phyloP scores from a whole-genome alignment of 1,140 invertebrate genomes.

The Cotesia glomerata region DNA sequence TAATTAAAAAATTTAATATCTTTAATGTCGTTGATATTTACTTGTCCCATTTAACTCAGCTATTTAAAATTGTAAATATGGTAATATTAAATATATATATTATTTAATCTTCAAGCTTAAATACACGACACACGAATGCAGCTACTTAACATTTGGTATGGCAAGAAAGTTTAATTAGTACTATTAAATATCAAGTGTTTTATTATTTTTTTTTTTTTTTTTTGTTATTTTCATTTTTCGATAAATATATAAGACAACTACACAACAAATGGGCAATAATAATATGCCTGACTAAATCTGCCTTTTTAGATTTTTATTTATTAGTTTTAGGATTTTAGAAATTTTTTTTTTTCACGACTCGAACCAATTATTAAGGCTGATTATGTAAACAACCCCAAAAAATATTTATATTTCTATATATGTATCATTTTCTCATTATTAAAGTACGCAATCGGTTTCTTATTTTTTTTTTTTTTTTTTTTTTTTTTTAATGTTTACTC shows the following conservation, averaged over 20 bases:
- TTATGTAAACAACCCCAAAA: slow-evolving; percentile 65
- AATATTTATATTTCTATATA: slow-evolving; percentile 63
- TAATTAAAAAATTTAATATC: not conserved
- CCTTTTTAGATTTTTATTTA: slow-evolving; percentile 17
- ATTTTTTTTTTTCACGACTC: slow-evolving; percentile 39
- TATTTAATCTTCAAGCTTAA: slow-evolving; percentile 46
- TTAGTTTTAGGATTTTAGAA: too few species aligned
- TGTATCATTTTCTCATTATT: slow-evolving; percentile 42
- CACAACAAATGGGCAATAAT: slow-evolving; percentile 50
- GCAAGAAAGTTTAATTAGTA: slow-evolving; percentile 51
- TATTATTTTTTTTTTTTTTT: not conserved
- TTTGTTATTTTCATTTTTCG: too few species aligned
- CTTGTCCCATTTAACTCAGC: not conserved
- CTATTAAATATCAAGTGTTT: slow-evolving; percentile 38
- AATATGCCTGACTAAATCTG: slow-evolving; percentile 41
- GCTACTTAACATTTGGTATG: slow-evolving; percentile 56
- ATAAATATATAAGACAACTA: slow-evolving; percentile 48
- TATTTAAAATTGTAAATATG: slow-evolving; percentile 27
- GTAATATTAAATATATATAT: slow-evolving; percentile 41
- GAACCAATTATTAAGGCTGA: slow-evolving; percentile 61
- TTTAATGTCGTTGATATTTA: not conserved
- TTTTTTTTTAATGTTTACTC: slow-evolving; percentile 35
- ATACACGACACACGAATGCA: slow-evolving; percentile 44
- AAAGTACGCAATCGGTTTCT: slow-evolving; percentile 24
- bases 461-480: slow-evolving; percentile 37